phyloP scores from a whole-genome alignment of 2,113 vertebrate species.

The Lycocorax pyrrhopterus region DNA sequence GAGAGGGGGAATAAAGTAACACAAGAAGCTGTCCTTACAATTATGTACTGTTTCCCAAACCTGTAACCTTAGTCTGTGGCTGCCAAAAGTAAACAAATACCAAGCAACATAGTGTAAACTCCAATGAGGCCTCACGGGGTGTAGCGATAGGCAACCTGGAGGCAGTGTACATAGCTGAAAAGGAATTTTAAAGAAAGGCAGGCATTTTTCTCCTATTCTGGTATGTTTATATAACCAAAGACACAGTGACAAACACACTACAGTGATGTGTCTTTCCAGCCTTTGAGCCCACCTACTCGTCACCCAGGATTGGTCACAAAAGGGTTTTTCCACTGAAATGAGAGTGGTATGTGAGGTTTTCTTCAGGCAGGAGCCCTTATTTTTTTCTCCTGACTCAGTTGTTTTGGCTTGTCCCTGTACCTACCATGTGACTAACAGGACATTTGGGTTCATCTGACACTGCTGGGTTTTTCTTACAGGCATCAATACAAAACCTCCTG shows the following conservation, averaged over 20 bases:
- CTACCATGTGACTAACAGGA: not conserved
- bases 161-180: not conserved
- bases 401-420: not conserved
- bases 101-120: conserved; percentile 19
- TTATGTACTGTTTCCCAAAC: conserved; percentile 33
- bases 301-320: not conserved
- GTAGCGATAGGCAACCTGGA: not conserved
- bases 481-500: not conserved
- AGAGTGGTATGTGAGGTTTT: not conserved
- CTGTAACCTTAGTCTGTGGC: conserved; percentile 4
- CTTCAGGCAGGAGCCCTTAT: not conserved
- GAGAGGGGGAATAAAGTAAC: not conserved
- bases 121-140: not conserved
- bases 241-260: not conserved
- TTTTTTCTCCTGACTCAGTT: not conserved
- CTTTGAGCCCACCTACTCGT: not conserved
- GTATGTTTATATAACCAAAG: not conserved
- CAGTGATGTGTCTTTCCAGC: not conserved
- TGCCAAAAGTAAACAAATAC: conserved; percentile 7
- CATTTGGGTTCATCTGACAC: not conserved
- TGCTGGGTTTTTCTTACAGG: not conserved
- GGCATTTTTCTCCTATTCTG: conserved; percentile 1
- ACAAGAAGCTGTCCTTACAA: not conserved
- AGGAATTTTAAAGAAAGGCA: not conserved
- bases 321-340: not conserved